These are phyloP conservation scores for Corythornis vintsioides DNA, from an alignment of 2,113 vertebrate species.

Conservation along the genomic window DNA sequence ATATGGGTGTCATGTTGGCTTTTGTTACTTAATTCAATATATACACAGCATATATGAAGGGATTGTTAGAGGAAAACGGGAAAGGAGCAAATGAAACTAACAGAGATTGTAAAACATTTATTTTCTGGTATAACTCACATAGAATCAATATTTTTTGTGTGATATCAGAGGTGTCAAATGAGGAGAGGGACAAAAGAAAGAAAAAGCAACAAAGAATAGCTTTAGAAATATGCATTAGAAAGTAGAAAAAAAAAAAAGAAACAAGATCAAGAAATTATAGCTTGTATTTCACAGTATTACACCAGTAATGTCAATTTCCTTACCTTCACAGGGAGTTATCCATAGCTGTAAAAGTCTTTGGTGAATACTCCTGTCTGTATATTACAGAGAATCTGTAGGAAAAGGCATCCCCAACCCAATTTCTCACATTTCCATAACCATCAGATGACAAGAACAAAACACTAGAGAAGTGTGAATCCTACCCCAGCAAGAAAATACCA, in stretches of 20 bases:
- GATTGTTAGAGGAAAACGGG: not conserved
- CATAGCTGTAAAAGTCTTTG: not conserved
- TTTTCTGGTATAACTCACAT: not conserved
- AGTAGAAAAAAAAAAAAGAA: not conserved
- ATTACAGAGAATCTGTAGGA: not conserved
- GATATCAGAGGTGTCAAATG: not conserved
- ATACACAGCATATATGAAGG: fast-evolving
- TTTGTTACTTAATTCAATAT: not conserved
- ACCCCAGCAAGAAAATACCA: not conserved
- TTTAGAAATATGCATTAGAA: not conserved
- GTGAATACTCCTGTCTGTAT: not conserved
- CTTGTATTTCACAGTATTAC: not conserved
- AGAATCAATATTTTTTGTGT: not conserved
- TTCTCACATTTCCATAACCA: not conserved
- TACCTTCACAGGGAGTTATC: not conserved
- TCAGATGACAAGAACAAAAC: not conserved
- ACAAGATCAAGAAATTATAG: not conserved
- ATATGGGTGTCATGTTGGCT: not conserved
- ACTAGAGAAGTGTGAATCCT: not conserved
- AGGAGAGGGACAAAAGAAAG: not conserved
- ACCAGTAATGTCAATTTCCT: not conserved
- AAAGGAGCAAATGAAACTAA: not conserved
- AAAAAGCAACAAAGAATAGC: not conserved
- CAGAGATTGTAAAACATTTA: not conserved
- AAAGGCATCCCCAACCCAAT: not conserved